phyloP scores from a whole-genome alignment of 2,888 invertebrate species.

The Anoplius nigerrimus region DNA sequence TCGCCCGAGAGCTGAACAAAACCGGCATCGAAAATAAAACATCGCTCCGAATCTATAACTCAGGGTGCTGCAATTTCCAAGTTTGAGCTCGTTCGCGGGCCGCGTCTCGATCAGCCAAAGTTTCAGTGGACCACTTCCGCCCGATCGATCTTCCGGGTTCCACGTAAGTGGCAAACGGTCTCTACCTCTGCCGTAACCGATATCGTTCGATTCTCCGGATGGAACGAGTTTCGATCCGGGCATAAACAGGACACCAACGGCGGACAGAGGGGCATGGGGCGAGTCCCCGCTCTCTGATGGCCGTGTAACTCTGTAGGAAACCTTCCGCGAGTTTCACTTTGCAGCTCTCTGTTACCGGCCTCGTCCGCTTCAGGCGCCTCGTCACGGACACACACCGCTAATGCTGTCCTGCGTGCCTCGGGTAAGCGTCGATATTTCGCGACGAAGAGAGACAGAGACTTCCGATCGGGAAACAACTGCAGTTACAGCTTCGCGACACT shows the following conservation, averaged over 20 bases:
- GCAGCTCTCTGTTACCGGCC: conserved; percentile 51
- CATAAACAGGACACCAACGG: conserved; percentile 35
- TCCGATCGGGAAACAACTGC: neutral
- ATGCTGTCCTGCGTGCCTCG: conserved; percentile 27
- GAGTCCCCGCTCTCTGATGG: conserved; percentile 47
- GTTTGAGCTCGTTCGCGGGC: too few species aligned
- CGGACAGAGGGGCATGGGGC: conserved; percentile 19
- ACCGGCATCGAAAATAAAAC: too few species aligned
- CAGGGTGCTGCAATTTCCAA: too few species aligned
- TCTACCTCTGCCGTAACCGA: conserved; percentile 49
- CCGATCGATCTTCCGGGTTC: conserved; percentile 34
- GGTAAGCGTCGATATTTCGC: too few species aligned
- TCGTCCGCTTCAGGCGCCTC: conserved; percentile 32
- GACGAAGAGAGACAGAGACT: neutral
- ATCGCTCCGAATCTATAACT: too few species aligned
- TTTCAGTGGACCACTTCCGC: conserved; percentile 31
- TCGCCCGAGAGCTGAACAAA: too few species aligned
- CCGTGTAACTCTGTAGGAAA: conserved; percentile 60
- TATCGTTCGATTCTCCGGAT: conserved; percentile 47
- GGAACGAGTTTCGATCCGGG: conserved; percentile 52
- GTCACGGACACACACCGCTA: conserved; percentile 34
- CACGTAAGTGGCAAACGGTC: conserved; percentile 41
- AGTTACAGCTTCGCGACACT: neutral
- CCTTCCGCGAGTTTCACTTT: conserved; percentile 63
- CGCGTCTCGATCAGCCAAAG: neutral